Base-by-base conservation (phyloP, 1,140 invertebrate species). In the Drosophila kepulauana region DNA sequence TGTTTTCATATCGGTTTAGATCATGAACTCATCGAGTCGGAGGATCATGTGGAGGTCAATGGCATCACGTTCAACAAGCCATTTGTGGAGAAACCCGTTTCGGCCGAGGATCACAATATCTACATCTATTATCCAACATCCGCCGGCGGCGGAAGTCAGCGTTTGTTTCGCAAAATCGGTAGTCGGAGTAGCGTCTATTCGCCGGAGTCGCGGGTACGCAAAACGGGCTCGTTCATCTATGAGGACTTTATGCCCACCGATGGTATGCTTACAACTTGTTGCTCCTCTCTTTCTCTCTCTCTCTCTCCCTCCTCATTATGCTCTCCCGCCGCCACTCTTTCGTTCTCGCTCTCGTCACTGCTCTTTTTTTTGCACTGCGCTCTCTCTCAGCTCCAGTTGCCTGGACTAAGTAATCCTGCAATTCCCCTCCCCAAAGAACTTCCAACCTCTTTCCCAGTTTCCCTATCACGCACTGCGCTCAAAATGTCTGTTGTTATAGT, bases 171-270 rank as follows among this genome's bases (percentile, higher is more conserved):
- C 92, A 99, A 99, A 97, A 99, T 99, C 93, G 99, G 98, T 57
- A 99, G 98, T 93, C 95, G 99, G 56, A 99, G 98, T 92, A 99
- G 98, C 93, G 98, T 99, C 45, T 99, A 99, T 93, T 99, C 98
- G 1, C 97, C 98, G 7, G 98, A 99, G 93, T 99, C 98, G 51
- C 95, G 98, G 79, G 98, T 99, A 11, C 94, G 99, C 30, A 99
- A 98, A 93, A 98, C 97, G 15, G 99, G 99, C 13, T 99, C 98
- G 7, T 99, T 98, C 93, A 99, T 99, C 91, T 99, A 99, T 93
- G 99, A 99, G 95, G 99, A 99, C 93, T 99, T 99, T 93, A 99
- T 99, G 98, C 99, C 99, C 1, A 99, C 99, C 20, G 99, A 99
- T 95, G 99, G 99, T 93, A 95, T 93, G 93, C 92, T 57, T 35